Base-by-base conservation (phyloP, 1,140 invertebrate genomes). In the Cataglyphis hispanica region DNA sequence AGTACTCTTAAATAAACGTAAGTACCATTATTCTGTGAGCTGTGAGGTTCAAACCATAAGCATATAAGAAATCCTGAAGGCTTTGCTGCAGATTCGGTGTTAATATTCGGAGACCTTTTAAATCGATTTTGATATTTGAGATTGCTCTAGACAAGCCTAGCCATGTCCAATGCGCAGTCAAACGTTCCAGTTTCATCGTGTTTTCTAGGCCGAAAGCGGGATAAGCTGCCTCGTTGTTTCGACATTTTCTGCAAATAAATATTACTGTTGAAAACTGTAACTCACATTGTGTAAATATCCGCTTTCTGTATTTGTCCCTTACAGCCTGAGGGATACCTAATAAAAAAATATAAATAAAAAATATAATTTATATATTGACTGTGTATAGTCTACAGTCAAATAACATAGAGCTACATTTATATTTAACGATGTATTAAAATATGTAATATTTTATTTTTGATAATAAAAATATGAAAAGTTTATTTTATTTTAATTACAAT, bases 141-240 rank as follows among this genome's bases (percentile, higher is more conserved):
- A 97, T 91, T 22, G 96, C 94, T 2, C 92, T 93, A 16, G 95
- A 93, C 0, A 97, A 92, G 27, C 96, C 95, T 1, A 94, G 93
- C 97, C 97, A 97, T 74, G 95, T 95, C 90, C 96, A 96, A 90
- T 96, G 95, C 74, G 96, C 95, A 50, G 95, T 94, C 58, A 95
- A 92, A 90, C 96, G 94, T 70, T 97, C 97, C 53, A 97, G 94
- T 92, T 97, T 96, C 72, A 96, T 93, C 83, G 96, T 95, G 90
- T 95, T 96, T 86, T 97, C 96, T 83, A 98, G 94, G 92, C 97
- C 96, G 92, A 97, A 97, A n/a, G 97, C 96, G 63, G 96, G 94
- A 95, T 97, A 98, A 46, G 96, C 96, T 84, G 97, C 95, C 87
- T 96, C 95, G 91, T 97, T 97, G 88, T 96, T 93, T 92, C 96